A percentile compares a stretch with the other conserved stretches of the same genome.
These are phyloP conservation scores for Delia radicum DNA, from an alignment of 1,140 invertebrate genomes.

Conservation along the genomic window DNA sequence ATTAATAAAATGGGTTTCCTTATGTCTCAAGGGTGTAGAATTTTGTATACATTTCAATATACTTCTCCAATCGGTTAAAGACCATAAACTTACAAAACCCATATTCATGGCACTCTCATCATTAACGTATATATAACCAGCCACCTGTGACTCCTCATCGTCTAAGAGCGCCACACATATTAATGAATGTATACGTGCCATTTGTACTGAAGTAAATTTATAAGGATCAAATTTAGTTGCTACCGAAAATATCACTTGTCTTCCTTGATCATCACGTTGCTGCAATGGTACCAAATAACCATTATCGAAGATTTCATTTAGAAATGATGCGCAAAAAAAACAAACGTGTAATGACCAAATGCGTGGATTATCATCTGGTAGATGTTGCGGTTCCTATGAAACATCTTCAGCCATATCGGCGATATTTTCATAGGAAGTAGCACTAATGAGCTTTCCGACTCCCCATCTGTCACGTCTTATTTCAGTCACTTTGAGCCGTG, in stretches of 20 bases:
- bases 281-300: slow-evolving; percentile 79
- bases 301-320: slow-evolving; percentile 76
- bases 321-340: no score
- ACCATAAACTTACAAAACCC: slow-evolving; percentile 79
- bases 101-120: slow-evolving; percentile 81
- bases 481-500: no score
- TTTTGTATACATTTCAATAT: slow-evolving; percentile 80
- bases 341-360: no score
- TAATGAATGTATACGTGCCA: slow-evolving; percentile 74
- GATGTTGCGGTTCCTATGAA: no score
- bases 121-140: slow-evolving; percentile 78
- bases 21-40: slow-evolving; percentile 84
- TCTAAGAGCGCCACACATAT: slow-evolving; percentile 76
- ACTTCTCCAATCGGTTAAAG: slow-evolving; percentile 73
- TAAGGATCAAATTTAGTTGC: slow-evolving; percentile 74
- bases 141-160: slow-evolving; percentile 76
- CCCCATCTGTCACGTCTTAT: no score
- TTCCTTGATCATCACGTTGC: slow-evolving; percentile 70
- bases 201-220: slow-evolving; percentile 70
- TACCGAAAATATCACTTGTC: slow-evolving; percentile 73
- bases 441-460: no score
- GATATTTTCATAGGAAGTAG: no score
- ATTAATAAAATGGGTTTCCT: slow-evolving; percentile 81
- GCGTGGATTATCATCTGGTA: no score
- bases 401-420: no score